phyloP scores from a whole-genome alignment of 1,140 invertebrate genomes.

The Delia radicum region DNA sequence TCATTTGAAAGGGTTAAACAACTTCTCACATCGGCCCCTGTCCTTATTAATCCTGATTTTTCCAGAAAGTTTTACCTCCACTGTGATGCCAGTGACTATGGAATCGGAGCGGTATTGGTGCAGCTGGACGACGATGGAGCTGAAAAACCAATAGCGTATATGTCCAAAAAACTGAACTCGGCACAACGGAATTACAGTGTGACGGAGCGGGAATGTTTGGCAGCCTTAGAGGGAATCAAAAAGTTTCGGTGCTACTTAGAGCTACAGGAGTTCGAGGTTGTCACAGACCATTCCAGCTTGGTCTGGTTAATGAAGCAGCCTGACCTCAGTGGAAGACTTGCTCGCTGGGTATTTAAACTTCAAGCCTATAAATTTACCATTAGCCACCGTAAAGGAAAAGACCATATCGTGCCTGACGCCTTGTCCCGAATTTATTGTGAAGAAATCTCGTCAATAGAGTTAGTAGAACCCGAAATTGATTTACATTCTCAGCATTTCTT shows the following conservation, averaged over 20 bases:
- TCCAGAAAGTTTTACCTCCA: no score
- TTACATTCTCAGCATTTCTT: neutral
- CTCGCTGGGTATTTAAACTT: constrained; percentile 37
- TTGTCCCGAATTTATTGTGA: neutral
- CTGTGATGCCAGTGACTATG: neutral
- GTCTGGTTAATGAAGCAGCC: constrained; percentile 36
- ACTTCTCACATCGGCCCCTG: neutral
- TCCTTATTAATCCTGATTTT: neutral
- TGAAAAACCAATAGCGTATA: constrained; percentile 2
- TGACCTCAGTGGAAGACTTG: constrained; percentile 38
- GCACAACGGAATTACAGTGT: constrained; percentile 31
- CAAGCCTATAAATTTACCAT: constrained; percentile 1
- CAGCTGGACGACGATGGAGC: neutral
- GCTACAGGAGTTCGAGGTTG: constrained; percentile 46
- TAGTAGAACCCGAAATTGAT: neutral
- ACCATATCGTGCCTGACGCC: neutral
- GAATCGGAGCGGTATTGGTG: neutral
- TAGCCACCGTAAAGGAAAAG: neutral
- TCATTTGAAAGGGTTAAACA: neutral
- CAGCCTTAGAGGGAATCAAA: constrained; percentile 51
- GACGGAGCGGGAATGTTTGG: constrained; percentile 56
- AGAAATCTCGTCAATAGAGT: neutral
- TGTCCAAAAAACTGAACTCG: constrained; percentile 19
- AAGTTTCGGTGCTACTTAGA: constrained; percentile 56
- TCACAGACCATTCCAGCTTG: constrained; percentile 43